A percentile compares a stretch with the other conserved stretches of the same genome.
Evolutionary conservation across 2,888 invertebrate genomes (phyloP).

Genomic region (Melitaea athalia): DNA sequence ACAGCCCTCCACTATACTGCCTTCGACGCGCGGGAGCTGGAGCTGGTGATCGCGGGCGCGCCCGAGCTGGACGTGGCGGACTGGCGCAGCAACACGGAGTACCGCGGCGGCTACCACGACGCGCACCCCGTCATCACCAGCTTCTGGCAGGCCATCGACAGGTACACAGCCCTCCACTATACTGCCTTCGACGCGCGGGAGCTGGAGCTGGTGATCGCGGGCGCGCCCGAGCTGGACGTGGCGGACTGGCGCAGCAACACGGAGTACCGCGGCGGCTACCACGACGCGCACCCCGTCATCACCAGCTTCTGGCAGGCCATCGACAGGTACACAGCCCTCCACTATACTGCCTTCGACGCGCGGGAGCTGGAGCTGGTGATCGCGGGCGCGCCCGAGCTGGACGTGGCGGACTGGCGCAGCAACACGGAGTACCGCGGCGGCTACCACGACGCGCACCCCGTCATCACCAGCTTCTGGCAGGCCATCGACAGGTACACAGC

Average conservation of each 20-base stretch:
- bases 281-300: conserved; percentile 96
- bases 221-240: conserved; percentile 98
- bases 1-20: conserved; percentile 71
- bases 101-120: conserved; percentile 97
- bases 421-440: conserved; percentile 98
- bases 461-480: conserved; percentile 98
- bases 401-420: conserved; percentile 96
- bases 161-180: conserved; percentile 60
- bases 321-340: conserved; percentile 81
- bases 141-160: conserved; percentile 99
- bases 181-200: conserved; percentile 99
- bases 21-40: conserved; percentile 98
- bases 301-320: conserved; percentile 99
- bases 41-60: conserved; percentile 97
- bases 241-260: conserved; percentile 97
- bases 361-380: conserved; percentile 98
- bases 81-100: conserved; percentile 97
- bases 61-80: conserved; percentile 98
- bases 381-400: conserved; percentile 98
- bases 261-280: conserved; percentile 98
- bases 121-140: conserved; percentile 96
- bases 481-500: conserved; percentile 93
- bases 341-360: conserved; percentile 97
- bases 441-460: conserved; percentile 96
- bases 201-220: conserved; percentile 97